These are phyloP conservation scores for Mycalesis mineus DNA, from an alignment of 2,888 invertebrate genomes.

Conservation along the genomic window DNA sequence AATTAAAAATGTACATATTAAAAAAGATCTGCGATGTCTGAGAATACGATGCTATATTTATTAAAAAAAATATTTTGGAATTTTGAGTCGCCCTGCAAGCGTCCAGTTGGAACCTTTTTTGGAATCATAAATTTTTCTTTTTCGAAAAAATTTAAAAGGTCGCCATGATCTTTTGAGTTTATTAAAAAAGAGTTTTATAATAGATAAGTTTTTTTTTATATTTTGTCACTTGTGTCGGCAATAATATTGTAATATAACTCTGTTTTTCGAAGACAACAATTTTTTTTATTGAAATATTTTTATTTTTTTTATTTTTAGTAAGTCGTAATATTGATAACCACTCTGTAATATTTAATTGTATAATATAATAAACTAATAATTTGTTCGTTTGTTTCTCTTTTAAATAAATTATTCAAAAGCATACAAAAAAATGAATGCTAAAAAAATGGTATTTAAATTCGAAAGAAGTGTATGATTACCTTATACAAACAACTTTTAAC, in stretches of 20 bases:
- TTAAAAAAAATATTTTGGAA: not conserved
- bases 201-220: conserved; percentile 26
- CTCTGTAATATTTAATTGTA: not conserved
- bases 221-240: conserved; percentile 35
- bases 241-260: conserved; percentile 20
- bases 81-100: not conserved
- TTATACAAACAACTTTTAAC: too few relatives aligned
- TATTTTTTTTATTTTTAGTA: not conserved
- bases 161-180: conserved; percentile 34
- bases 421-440: too few relatives aligned
- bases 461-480: too few relatives aligned
- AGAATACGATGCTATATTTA: not conserved
- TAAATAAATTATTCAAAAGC: too few relatives aligned
- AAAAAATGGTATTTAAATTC: too few relatives aligned
- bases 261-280: conserved; percentile 36
- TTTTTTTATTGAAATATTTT: conserved; percentile 9
- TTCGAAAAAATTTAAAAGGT: conserved; percentile 23
- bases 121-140: not conserved
- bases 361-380: too few relatives aligned
- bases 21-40: not conserved
- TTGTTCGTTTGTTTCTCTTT: too few relatives aligned
- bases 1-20: not conserved
- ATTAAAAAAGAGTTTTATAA: conserved; percentile 14
- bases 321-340: too few relatives aligned
- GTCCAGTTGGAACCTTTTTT: conserved; percentile 16